Percentiles rank a stretch among this genome's conserved stretches.
These are phyloP conservation scores for Aplocera efformata DNA, from an alignment of 2,888 invertebrate genomes.

Conservation along the genomic window DNA sequence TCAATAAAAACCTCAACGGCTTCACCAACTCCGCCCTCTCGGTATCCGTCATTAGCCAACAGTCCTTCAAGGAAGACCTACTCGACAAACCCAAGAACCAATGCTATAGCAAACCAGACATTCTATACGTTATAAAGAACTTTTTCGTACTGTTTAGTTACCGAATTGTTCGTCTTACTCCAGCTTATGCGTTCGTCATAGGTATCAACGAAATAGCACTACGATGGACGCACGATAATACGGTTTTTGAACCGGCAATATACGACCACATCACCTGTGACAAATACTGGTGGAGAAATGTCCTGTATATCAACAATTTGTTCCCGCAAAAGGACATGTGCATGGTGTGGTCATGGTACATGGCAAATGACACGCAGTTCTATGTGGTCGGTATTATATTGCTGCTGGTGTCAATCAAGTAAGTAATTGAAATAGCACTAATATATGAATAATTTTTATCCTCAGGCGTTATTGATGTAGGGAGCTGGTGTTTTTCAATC, in stretches of 20 bases:
- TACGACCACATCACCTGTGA: slow-evolving; percentile 87
- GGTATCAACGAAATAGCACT: slow-evolving; percentile 86
- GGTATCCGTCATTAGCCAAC: slow-evolving; percentile 68
- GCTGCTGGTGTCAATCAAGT: slow-evolving; percentile 85
- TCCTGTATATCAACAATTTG: slow-evolving; percentile 90
- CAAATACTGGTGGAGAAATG: slow-evolving; percentile 91
- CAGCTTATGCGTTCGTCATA: slow-evolving; percentile 90
- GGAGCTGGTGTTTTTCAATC: too few relatives aligned
- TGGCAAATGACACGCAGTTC: slow-evolving; percentile 90
- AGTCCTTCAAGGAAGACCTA: slow-evolving; percentile 68
- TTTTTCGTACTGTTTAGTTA: slow-evolving; percentile 73
- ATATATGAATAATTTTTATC: too few relatives aligned
- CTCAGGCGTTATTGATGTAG: too few relatives aligned
- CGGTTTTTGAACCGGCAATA: slow-evolving; percentile 87
- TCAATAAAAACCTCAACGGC: slow-evolving; percentile 70
- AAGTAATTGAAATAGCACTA: slow-evolving; percentile 39
- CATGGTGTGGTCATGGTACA: slow-evolving; percentile 92
- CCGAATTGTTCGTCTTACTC: slow-evolving; percentile 86
- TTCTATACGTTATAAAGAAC: slow-evolving; percentile 61
- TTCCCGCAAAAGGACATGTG: slow-evolving; percentile 88
- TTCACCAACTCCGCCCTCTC: slow-evolving; percentile 67
- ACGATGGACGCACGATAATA: slow-evolving; percentile 85
- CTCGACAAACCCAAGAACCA: slow-evolving; percentile 57
- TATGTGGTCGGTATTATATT: slow-evolving; percentile 85
- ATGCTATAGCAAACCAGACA: slow-evolving; percentile 56